Evolutionary conservation across 2,797 vertebrate species (phyloP).

Genomic region (Gallinago stenura): DNA sequence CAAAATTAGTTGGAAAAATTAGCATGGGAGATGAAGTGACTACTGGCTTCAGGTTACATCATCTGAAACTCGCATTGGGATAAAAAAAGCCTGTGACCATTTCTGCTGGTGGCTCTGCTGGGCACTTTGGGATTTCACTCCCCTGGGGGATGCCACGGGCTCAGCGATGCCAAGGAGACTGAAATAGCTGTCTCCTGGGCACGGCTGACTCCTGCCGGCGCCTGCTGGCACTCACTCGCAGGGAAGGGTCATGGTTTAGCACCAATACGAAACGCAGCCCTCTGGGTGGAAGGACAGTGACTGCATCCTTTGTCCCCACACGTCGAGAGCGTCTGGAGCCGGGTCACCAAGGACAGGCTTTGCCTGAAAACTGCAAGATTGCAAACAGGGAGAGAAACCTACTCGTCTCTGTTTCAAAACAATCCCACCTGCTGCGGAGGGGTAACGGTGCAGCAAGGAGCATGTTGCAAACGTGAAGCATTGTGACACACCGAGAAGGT

Average conservation of each 20-base stretch:
- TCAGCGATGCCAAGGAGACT: not conserved
- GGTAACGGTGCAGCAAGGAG: not conserved
- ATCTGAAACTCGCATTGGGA: not conserved
- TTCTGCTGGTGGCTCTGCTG: constrained; percentile 36
- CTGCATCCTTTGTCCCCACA: rapidly evolving
- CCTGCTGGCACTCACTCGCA: not conserved
- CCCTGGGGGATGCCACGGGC: not conserved
- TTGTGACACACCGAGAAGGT: rapidly evolving
- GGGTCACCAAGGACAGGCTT: not conserved
- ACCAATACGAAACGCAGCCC: not conserved
- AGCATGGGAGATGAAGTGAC: not conserved
- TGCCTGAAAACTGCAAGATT: not conserved
- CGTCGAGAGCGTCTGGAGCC: not conserved
- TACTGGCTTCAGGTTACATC: not conserved
- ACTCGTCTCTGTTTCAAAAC: not conserved
- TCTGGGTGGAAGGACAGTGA: not conserved
- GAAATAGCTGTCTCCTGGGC: constrained; percentile 5
- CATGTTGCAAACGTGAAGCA: rapidly evolving
- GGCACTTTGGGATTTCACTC: not conserved
- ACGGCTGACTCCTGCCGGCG: not conserved
- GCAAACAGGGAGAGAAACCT: not conserved
- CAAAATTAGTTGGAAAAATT: not conserved
- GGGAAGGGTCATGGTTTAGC: not conserved
- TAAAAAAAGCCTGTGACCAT: constrained; percentile 20
- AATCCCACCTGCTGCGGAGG: not conserved